Conservation (phyloP, 30 jellyfish, hydroid and myxozoan genomes). For the Haliclystus octoradiatus region DNA sequence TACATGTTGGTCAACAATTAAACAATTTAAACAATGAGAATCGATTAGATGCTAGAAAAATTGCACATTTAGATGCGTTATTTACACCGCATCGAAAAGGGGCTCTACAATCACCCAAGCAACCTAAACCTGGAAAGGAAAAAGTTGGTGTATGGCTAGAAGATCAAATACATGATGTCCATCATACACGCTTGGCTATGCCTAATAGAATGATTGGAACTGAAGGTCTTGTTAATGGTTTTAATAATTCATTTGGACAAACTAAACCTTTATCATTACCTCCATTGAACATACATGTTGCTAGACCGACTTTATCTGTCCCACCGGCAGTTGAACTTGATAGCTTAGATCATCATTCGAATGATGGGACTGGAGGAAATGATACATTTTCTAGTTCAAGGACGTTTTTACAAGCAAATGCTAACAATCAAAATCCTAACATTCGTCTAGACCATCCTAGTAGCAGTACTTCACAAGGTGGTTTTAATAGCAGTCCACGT, state of each 20-base stretch:
- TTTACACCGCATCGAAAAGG: constrained; percentile 13
- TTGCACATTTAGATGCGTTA: constrained; percentile 23
- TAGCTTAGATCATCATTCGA: not conserved
- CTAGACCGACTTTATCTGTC: not conserved
- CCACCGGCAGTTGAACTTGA: constrained; percentile 3
- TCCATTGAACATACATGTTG: not conserved
- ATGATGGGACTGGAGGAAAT: not conserved
- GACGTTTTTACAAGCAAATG: not conserved
- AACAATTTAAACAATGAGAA: not conserved
- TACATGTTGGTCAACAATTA: not conserved
- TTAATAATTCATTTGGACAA: not conserved
- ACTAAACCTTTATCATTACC: not conserved
- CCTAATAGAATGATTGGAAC: no score
- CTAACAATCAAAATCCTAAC: not conserved
- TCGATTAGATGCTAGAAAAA: constrained; percentile 4
- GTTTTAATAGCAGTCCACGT: not conserved
- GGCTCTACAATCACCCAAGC: constrained; percentile 37
- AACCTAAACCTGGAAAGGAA: constrained; percentile 32
- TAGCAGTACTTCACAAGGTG: not conserved
- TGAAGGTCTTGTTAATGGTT: not conserved
- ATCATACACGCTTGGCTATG: not conserved
- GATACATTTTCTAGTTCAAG: not conserved
- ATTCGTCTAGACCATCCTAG: not conserved
- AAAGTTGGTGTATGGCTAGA: constrained; percentile 96
- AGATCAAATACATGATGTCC: constrained; percentile 19